Percentiles rank a stretch among this genome's conserved stretches.
Conservation (phyloP, 2,797 vertebrate species). For the Onychomys leucogaster region DNA sequence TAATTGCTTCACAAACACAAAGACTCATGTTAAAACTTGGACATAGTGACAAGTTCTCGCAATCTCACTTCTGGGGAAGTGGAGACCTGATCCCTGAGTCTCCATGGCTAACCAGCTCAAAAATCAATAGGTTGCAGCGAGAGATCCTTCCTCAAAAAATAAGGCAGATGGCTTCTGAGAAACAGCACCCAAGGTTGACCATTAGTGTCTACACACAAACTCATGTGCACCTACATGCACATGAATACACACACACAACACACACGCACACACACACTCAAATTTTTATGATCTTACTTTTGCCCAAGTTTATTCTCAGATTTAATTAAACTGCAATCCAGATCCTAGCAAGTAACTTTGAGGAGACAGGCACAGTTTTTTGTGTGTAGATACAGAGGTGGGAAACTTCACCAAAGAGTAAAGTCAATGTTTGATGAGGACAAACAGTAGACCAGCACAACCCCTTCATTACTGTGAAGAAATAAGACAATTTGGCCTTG, state of each 20-base stretch:
- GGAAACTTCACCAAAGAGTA: neutral
- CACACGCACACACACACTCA: neutral
- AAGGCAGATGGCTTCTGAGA: neutral
- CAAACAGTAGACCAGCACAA: neutral
- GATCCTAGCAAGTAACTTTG: neutral
- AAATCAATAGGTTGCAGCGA: neutral
- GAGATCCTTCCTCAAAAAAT: neutral
- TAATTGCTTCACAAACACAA: neutral
- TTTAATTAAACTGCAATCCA: neutral
- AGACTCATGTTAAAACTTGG: neutral
- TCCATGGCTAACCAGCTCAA: neutral
- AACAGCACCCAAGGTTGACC: neutral
- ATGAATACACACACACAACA: neutral
- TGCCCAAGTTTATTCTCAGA: neutral
- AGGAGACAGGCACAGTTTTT: no score
- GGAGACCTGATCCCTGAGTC: neutral
- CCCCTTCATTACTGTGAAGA: neutral
- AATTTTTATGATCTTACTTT: neutral
- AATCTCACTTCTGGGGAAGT: neutral
- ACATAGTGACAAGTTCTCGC: neutral
- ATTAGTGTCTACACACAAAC: neutral
- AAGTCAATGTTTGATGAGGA: neutral
- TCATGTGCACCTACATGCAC: neutral
- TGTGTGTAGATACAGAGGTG: neutral
- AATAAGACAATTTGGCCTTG: neutral